Evolutionary conservation across 2,888 invertebrate species (phyloP).

Genomic region (Cecidostiba fungosa): DNA sequence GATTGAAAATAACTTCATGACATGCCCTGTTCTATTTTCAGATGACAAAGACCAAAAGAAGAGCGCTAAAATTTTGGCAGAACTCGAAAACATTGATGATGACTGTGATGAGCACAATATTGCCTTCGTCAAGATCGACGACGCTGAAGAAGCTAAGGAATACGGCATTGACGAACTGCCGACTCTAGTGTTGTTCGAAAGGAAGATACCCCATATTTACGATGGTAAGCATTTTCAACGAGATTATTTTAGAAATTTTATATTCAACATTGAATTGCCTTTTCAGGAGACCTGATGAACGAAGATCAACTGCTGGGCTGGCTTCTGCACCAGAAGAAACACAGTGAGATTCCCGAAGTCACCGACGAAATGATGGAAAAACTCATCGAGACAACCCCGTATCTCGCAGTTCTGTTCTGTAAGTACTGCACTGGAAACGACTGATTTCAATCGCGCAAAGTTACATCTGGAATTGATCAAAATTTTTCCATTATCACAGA

Average conservation of each 20-base stretch:
- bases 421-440: conserved; percentile 73
- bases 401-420: conserved; percentile 95
- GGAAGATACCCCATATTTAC: conserved; percentile 84
- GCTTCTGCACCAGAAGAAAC: conserved; percentile 94
- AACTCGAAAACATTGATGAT: conserved; percentile 95
- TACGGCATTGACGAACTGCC: conserved; percentile 93
- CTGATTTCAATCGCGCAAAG: background rate
- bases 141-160: conserved; percentile 93
- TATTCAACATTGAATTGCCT: background rate
- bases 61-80: conserved; percentile 91
- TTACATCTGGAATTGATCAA: background rate
- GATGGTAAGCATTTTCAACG: conserved; percentile 79
- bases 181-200: conserved; percentile 89
- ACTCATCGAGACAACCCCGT: conserved; percentile 89
- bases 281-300: conserved; percentile 90
- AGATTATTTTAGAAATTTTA: background rate
- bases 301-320: conserved; percentile 95
- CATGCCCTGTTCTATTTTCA: conserved; percentile 77
- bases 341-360: conserved; percentile 94
- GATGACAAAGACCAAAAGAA: conserved; percentile 96
- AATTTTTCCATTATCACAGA: conserved; percentile 82
- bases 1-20: background rate
- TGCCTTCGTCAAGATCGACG: conserved; percentile 95
- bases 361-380: conserved; percentile 97
- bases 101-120: conserved; percentile 96